Percentiles rank a stretch among this genome's conserved stretches.
Conservation (phyloP, 2,797 vertebrate species). For the Sarcoramphus papa region DNA sequence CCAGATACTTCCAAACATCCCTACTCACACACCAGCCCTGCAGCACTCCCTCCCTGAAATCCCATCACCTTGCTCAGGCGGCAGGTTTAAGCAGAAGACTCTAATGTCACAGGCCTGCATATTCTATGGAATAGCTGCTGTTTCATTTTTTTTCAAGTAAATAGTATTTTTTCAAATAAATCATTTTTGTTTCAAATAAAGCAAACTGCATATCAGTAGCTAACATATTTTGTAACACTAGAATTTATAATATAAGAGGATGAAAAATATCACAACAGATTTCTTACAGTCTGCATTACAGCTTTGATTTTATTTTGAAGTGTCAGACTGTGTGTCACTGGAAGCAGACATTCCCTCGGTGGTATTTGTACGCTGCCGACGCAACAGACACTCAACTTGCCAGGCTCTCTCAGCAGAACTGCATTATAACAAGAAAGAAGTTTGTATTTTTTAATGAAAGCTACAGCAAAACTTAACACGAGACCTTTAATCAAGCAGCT, state of each 20-base stretch:
- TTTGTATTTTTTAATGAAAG: neutral
- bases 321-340: slow-evolving; percentile 42
- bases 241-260: neutral
- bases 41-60: neutral
- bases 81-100: neutral
- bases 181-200: neutral
- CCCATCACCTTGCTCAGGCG: neutral
- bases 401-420: neutral
- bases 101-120: neutral
- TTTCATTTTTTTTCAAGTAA: neutral
- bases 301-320: slow-evolving; percentile 31
- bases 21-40: neutral
- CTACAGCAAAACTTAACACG: neutral
- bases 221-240: neutral
- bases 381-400: neutral
- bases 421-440: neutral
- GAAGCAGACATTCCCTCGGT: neutral
- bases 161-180: neutral
- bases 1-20: neutral
- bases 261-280: neutral
- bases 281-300: slow-evolving; percentile 10
- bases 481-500: neutral
- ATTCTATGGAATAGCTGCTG: neutral
- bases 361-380: neutral
- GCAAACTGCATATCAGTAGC: neutral